phyloP scores from a whole-genome alignment of 1,140 invertebrate species.

The Atta texana region DNA sequence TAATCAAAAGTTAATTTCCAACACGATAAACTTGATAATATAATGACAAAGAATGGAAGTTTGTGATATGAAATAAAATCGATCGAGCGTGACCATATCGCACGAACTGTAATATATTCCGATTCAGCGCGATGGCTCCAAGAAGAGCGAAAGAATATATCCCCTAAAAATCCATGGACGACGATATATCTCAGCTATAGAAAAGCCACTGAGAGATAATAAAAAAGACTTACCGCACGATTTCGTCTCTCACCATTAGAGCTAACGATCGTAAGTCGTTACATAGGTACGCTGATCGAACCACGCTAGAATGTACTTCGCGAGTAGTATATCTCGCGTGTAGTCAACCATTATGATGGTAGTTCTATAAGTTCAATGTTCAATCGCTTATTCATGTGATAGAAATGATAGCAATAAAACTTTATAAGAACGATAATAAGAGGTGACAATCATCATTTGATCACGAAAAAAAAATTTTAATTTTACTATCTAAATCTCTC shows the following conservation, averaged over 20 bases:
- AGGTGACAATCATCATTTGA: background rate
- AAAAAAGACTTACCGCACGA: slow-evolving; percentile 53
- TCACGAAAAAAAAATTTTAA: slow-evolving; percentile 81
- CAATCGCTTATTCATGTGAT: background rate
- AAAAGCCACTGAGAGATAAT: slow-evolving; percentile 25
- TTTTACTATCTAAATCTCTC: slow-evolving; percentile 78
- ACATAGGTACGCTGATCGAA: slow-evolving; percentile 35
- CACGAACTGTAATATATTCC: slow-evolving; percentile 22
- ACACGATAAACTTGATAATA: slow-evolving; percentile 1
- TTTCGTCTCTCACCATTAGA: slow-evolving; percentile 56
- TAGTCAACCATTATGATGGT: slow-evolving; percentile 49
- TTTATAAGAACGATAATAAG: background rate
- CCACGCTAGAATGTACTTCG: slow-evolving; percentile 8
- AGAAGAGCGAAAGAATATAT: slow-evolving; percentile 37
- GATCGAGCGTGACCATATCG: background rate
- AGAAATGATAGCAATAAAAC: too few relatives aligned
- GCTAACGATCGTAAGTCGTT: slow-evolving; percentile 69
- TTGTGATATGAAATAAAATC: slow-evolving; percentile 23
- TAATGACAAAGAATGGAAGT: background rate
- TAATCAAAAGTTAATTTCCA: background rate
- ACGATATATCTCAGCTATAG: slow-evolving; percentile 35
- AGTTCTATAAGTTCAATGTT: background rate
- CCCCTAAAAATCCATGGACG: slow-evolving; percentile 29
- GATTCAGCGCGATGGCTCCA: background rate
- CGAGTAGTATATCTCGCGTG: background rate